Evolutionary conservation across 2,113 vertebrate species (phyloP), one percentile per base, ranked within the genome.

Genomic region (Podiceps cristatus): DNA sequence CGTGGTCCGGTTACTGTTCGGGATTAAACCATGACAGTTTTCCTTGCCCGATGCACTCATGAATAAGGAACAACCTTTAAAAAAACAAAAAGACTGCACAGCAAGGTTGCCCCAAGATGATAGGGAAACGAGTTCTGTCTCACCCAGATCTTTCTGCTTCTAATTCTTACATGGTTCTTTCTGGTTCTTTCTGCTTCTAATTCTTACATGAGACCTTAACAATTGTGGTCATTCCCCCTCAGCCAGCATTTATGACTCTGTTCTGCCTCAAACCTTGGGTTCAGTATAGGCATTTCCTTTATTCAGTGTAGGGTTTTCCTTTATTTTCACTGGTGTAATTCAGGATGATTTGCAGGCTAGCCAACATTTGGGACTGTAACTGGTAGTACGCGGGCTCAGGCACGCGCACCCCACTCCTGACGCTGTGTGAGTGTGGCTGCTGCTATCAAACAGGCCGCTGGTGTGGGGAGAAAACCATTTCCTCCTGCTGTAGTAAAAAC

Each of bases 401-500:
- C 0, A 0, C 18, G 27, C 44, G 25, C 27, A 47, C 9, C 24
- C 28, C 18, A 2, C 9, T 53, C 58, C 49, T 25, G 45, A 10
- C n/a, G 33, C n/a, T 13, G 11, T 52, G 18, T 63, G 64, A 44
- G 0, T 53, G 72, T 73, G 52, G 52, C 42, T 83, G 33, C 49
- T n/a, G 47, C 56, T 49, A 0, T 56, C 47, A 66, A 50, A 73
- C 28, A 37, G 42, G 24, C 31, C 67, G 56, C 19, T 68, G 25
- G 25, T 29, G 15, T 40, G 20, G 16, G 53, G 66, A 27, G 49
- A 73, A 40, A 94, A 58, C 27, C 42, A 4, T 19, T 45, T 74
- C 12, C 58, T 50, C 0, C 67, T 42, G 53, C 29, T 80, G 29
- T 18, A 19, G 33, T 7, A 16, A 18, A 66, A 50, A 73, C 28